Percentiles rank a stretch among this genome's conserved stretches.
Evolutionary conservation across 2,888 invertebrate genomes (phyloP).

Genomic region (Aphidoletes aphidimyza): DNA sequence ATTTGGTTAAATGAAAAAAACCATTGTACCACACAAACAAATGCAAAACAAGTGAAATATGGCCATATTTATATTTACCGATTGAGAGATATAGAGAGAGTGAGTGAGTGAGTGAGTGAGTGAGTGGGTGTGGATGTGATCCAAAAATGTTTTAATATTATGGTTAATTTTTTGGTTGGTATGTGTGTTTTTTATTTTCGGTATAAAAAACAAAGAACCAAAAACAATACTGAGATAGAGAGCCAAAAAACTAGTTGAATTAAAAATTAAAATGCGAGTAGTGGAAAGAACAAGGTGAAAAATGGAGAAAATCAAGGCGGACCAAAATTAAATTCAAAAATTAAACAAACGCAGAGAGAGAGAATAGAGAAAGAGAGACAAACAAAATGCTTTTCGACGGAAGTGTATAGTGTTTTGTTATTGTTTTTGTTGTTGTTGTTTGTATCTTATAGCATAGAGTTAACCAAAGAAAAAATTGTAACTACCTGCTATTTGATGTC

Average conservation of each 20-base stretch:
- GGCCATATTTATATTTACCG: neutral
- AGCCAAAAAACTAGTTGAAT: too few relatives aligned
- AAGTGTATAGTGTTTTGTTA: neutral
- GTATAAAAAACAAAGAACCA: too few relatives aligned
- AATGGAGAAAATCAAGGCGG: conserved; percentile 58
- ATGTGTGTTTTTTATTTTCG: too few relatives aligned
- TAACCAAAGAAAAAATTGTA: neutral
- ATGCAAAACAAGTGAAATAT: neutral
- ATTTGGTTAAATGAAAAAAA: conserved; percentile 15
- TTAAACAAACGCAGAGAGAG: too few relatives aligned
- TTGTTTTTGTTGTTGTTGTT: too few relatives aligned
- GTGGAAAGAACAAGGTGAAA: too few relatives aligned
- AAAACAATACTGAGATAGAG: too few relatives aligned
- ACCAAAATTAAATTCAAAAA: conserved; percentile 41
- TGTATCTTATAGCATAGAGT: neutral
- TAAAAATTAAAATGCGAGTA: conserved; percentile 54
- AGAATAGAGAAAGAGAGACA: neutral
- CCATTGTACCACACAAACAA: neutral
- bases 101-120: too few relatives aligned
- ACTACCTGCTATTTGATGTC: conserved; percentile 60
- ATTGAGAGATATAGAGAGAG: too few relatives aligned
- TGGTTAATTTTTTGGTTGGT: too few relatives aligned
- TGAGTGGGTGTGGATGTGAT: neutral
- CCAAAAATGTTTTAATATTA: neutral
- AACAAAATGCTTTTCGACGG: neutral